Evolutionary conservation across 2,888 invertebrate species (phyloP), one percentile per base, ranked within the genome.

Genomic region (Mythimna pallens): DNA sequence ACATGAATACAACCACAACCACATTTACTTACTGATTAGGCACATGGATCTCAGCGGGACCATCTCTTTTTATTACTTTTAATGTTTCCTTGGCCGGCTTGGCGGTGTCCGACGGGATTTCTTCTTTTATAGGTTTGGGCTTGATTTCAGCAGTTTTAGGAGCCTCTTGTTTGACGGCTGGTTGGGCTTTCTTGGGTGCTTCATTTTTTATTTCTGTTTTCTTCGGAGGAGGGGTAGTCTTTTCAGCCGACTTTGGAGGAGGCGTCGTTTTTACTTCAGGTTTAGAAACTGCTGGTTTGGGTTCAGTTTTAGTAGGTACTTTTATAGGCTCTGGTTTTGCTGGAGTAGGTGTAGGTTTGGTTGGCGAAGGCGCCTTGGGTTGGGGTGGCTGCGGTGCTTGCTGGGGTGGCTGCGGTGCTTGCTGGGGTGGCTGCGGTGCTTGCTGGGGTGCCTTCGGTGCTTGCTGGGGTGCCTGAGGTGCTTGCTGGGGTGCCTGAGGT

Each of bases 21-120:
- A 75, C 73, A 76, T 68, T 70, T 63, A 72, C 73, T 91, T 92
- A 93, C 80, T 90, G 74, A 70, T 91, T 89, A 76, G 93, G 94
- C 80, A 93, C 92, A 62, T 95, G 96, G 30, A 96, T 96, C 84
- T 96, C 96, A 34, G 93, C 89, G 3, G 96, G 96, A 14, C 97
- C 97, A 73, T 94, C 96, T 85, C 96, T 97, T 86, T 96, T 97
- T 73, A 97, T 97, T 5, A 97, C 97, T 92, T 97, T 97, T 40
- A 97, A 93, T 65, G 94, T 97, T 81, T 97, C 96, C 75, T 94
- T 94, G 82, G 91, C 91, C 1, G 97, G 97, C 70, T 97, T 96
- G 30, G 92, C 90, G 0, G 96, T 97, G 84, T 97, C 97, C 0
- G 94, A 93, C 4, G 94, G 94, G 75, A 97, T 96, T 64, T 96